These are phyloP conservation scores for Drosophila subobscura DNA, from an alignment of 1,140 invertebrate genomes.

Conservation along the genomic window DNA sequence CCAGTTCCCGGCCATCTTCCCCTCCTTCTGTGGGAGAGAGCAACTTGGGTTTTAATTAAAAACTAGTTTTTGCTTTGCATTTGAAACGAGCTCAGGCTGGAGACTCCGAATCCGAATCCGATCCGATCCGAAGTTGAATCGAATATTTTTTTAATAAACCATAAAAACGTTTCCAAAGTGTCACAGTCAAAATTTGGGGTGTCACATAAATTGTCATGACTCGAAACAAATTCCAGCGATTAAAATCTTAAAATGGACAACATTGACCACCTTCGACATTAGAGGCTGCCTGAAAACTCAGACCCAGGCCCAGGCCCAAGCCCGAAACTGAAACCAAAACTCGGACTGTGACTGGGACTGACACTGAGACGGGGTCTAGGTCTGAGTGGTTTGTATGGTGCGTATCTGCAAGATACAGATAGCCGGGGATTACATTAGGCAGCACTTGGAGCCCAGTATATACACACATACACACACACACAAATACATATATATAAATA, in stretches of 20 bases:
- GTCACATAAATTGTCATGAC: slow-evolving; percentile 69
- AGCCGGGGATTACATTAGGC: slow-evolving; percentile 42
- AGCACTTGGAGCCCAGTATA: slow-evolving; percentile 15
- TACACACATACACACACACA: slow-evolving; percentile 5
- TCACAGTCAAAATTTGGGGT: slow-evolving; percentile 68
- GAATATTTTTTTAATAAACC: slow-evolving; percentile 64
- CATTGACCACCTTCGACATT: slow-evolving; percentile 51
- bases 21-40: background rate
- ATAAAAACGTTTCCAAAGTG: slow-evolving; percentile 73
- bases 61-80: slow-evolving; percentile 61
- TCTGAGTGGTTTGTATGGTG: slow-evolving; percentile 38
- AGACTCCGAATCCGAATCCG: background rate
- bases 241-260: slow-evolving; percentile 56
- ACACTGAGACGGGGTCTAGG: background rate
- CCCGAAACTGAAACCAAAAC: slow-evolving; percentile 25
- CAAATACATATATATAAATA: no score
- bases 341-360: background rate
- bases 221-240: slow-evolving; percentile 64
- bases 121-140: slow-evolving; percentile 5
- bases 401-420: slow-evolving; percentile 50
- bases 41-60: slow-evolving; percentile 48
- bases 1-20: background rate
- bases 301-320: background rate
- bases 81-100: slow-evolving; percentile 36
- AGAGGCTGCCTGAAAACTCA: slow-evolving; percentile 22